Evolutionary conservation across 2,113 vertebrate genomes (phyloP).

Genomic region (Sphaerodactylus townsendi): DNA sequence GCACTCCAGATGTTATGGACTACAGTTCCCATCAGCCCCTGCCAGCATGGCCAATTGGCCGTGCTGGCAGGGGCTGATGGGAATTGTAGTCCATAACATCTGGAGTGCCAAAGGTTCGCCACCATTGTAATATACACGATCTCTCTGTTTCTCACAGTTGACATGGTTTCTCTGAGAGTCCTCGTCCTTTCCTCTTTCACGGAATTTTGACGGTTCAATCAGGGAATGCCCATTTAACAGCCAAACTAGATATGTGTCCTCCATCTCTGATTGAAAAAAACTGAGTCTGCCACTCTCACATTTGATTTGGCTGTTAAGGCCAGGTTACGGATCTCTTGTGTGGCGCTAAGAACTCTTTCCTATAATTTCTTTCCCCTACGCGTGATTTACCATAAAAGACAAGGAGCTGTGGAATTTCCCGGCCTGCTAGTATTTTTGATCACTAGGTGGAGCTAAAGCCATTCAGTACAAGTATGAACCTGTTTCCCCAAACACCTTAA

Average conservation of each 20-base stretch:
- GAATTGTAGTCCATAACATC: too few relatives aligned
- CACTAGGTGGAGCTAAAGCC: conserved; percentile 13
- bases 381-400: neutral
- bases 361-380: neutral
- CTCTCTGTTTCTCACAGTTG: neutral
- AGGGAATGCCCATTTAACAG: neutral
- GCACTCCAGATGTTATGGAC: too few relatives aligned
- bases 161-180: neutral
- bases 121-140: neutral
- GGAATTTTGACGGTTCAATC: neutral
- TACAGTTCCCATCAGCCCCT: too few relatives aligned
- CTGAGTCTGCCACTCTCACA: too few relatives aligned
- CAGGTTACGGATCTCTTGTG: neutral
- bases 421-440: neutral
- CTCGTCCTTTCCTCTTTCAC: neutral
- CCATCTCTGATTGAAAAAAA: neutral
- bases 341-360: too few relatives aligned
- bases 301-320: neutral
- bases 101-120: too few relatives aligned
- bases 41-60: too few relatives aligned
- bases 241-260: neutral
- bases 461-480: neutral
- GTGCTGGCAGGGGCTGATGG: too few relatives aligned
- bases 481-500: neutral
- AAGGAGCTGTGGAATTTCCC: neutral